Evolutionary conservation across 2,888 invertebrate species (phyloP), one percentile per base, ranked within the genome.

Genomic region (Bruchidius siliquastri): DNA sequence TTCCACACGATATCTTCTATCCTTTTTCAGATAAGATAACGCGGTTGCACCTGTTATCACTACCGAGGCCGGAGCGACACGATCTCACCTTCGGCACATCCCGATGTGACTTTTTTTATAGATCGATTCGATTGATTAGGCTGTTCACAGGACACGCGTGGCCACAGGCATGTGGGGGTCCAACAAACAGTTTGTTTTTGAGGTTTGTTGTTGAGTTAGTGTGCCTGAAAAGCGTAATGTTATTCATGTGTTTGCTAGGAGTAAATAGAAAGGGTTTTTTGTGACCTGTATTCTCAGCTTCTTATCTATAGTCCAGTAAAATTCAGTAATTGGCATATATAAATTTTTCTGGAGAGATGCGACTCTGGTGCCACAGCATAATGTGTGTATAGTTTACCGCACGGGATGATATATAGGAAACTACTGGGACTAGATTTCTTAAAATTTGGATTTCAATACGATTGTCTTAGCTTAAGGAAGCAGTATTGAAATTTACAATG

Each of bases 1-100:
- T 81, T 79, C 74, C 68, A 72, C 73, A 72, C 70, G 21, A 49
- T 22, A 49, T 73, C 68, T 71, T 70, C 71, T 69, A 70, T 71
- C 26, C 30, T 71, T 71, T 22, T 26, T 70, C 67, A 74, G 82
- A 83, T 83, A 81, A 82, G 82, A 82, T 82, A 81, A 78, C 78
- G 77, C 80, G 1, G 13, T 18, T 49, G 49, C 26, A 81, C 80
- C 80, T 81, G 81, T 81, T 81, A 81, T 82, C 82, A 77, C 74
- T 76, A 73, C 78, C 79, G 77, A 79, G 77, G 77, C 77, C 71
- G 74, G 68, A 70, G 69, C 68, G 49, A 13, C 49, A 49, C 68
- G 72, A 73, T 66, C 26, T 66, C 77, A 77, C 77, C 73, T 75
- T 77, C 76, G 76, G 76, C 76, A 73, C 67, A 73, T 76, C 49